A percentile compares a stretch with the other conserved stretches of the same genome.
Evolutionary conservation across 2,113 vertebrate genomes (phyloP).

Genomic region (Erpornis zantholeuca): DNA sequence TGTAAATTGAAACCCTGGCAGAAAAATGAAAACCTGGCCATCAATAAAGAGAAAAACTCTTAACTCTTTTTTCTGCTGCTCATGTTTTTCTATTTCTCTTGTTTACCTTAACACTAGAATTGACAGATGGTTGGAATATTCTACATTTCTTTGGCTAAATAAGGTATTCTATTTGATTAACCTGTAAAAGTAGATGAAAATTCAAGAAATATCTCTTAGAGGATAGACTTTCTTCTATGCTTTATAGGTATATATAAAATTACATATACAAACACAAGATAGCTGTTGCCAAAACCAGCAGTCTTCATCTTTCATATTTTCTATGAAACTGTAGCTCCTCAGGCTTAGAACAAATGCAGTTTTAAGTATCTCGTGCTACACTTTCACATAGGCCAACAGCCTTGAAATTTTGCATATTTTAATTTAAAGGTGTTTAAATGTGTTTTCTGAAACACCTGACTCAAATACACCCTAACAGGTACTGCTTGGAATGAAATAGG

Average conservation of each 20-base stretch:
- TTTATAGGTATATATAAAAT: not conserved
- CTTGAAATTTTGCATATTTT: not conserved
- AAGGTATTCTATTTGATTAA: not conserved
- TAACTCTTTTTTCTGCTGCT: not conserved
- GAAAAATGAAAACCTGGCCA: not conserved
- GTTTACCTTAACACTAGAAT: not conserved
- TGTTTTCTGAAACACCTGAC: conserved; percentile 49
- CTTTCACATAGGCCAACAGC: not conserved
- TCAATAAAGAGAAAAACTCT: not conserved
- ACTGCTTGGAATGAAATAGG: conserved; percentile 46
- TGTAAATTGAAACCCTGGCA: not conserved
- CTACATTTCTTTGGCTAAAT: not conserved
- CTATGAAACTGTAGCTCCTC: not conserved
- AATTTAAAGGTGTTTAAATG: conserved; percentile 1
- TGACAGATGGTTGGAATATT: not conserved
- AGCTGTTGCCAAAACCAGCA: not conserved
- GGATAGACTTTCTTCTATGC: not conserved
- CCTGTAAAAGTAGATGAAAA: not conserved
- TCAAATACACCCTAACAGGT: conserved; percentile 45
- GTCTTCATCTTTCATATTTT: not conserved
- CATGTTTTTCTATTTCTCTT: not conserved
- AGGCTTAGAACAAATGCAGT: conserved; percentile 10
- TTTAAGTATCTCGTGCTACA: not conserved
- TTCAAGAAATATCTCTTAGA: not conserved
- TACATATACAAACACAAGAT: not conserved